Percentiles rank a stretch among this genome's conserved stretches.
These are phyloP conservation scores for Neogobius melanostomus DNA, from an alignment of 2,113 vertebrate species.

Conservation along the genomic window DNA sequence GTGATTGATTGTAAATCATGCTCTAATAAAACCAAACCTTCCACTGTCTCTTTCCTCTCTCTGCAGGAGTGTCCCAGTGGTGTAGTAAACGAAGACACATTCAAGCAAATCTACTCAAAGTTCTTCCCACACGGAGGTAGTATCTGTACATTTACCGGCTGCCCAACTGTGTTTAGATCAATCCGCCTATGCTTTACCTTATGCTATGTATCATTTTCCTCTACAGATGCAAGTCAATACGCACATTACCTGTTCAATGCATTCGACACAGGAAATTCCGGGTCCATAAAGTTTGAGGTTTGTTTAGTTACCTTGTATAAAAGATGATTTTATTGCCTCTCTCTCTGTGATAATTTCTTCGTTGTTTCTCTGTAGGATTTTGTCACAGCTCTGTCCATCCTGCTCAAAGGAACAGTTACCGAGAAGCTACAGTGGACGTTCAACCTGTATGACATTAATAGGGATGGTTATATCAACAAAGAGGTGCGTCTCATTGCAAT, in stretches of 20 bases:
- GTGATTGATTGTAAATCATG: no score
- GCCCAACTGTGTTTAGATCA: background rate
- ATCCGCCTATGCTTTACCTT: background rate
- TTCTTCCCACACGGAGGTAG: slow-evolving; percentile 98
- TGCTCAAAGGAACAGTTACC: slow-evolving; percentile 88
- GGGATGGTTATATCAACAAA: slow-evolving; percentile 95
- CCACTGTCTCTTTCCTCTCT: background rate
- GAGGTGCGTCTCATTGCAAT: slow-evolving; percentile 76
- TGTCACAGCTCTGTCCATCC: slow-evolving; percentile 90
- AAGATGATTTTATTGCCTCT: background rate
- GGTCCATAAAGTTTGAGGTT: slow-evolving; percentile 97
- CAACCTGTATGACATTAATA: slow-evolving; percentile 97
- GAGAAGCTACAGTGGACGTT: slow-evolving; percentile 98
- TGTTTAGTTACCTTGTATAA: slow-evolving; percentile 10
- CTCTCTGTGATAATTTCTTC: background rate
- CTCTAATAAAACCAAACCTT: no score
- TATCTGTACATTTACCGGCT: slow-evolving; percentile 16
- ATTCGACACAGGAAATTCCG: slow-evolving; percentile 88
- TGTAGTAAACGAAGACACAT: slow-evolving; percentile 92
- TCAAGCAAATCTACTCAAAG: slow-evolving; percentile 97
- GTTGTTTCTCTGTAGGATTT: slow-evolving; percentile 83
- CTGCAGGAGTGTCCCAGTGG: slow-evolving; percentile 94
- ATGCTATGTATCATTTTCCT: background rate
- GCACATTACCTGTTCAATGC: slow-evolving; percentile 97
- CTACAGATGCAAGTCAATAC: slow-evolving; percentile 91